Evolutionary conservation across 2,113 vertebrate species (phyloP).

Genomic region (Leucopsar rothschildi): DNA sequence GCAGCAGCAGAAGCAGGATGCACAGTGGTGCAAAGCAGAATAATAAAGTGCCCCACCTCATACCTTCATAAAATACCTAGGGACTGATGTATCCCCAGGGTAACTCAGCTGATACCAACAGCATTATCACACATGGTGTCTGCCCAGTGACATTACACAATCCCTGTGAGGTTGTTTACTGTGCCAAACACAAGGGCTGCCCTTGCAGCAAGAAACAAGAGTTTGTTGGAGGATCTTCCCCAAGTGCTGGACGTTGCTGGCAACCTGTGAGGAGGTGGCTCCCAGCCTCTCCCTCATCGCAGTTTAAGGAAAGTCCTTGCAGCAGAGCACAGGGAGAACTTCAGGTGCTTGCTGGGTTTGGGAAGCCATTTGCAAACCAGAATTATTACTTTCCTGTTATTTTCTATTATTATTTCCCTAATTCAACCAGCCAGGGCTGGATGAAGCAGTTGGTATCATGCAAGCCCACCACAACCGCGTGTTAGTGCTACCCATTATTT

Average conservation of each 20-base stretch:
- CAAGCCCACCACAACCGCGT: not conserved
- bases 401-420: not conserved
- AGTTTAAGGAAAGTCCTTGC: not conserved
- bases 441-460: not conserved
- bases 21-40: not conserved
- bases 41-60: not conserved
- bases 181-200: rapidly evolving
- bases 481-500: not conserved
- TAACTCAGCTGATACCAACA: not conserved
- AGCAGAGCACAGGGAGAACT: not conserved
- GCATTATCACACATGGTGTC: rapidly evolving
- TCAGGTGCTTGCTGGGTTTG: not conserved
- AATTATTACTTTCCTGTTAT: not conserved
- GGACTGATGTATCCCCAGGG: not conserved
- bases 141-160: not conserved
- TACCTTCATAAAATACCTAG: not conserved
- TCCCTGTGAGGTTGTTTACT: not conserved
- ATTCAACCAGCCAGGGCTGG: not conserved
- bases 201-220: not conserved
- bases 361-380: not conserved
- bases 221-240: not conserved
- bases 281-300: not conserved
- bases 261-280: not conserved
- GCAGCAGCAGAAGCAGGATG: not conserved
- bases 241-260: not conserved